Conservation (phyloP, 2,888 invertebrate species). For the Achlya flavicornis region DNA sequence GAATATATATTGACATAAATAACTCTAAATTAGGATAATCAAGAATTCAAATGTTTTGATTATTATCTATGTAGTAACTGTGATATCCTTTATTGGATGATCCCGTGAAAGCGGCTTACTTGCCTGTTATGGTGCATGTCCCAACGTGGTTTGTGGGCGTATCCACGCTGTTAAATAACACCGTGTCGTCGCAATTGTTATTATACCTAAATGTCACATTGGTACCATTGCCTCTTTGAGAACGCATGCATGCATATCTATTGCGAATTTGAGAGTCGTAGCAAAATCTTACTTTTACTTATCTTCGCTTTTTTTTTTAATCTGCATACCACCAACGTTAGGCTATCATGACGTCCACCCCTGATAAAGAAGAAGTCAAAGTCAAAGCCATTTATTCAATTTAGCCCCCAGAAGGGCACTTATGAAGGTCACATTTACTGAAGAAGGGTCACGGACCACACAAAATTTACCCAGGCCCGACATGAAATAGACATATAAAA, state of each 20-base stretch:
- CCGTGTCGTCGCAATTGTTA: constrained; percentile 30
- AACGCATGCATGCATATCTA: neutral
- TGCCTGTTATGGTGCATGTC: constrained; percentile 53
- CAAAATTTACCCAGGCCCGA: too few relatives aligned
- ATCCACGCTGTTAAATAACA: constrained; percentile 44
- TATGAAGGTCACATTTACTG: too few relatives aligned
- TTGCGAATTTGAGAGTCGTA: too few relatives aligned
- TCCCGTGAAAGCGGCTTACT: constrained; percentile 63
- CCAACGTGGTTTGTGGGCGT: constrained; percentile 40
- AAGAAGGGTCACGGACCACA: too few relatives aligned
- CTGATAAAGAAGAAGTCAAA: too few relatives aligned
- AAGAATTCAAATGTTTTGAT: constrained; percentile 7
- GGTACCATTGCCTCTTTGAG: neutral
- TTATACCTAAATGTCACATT: neutral
- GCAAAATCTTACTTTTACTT: too few relatives aligned
- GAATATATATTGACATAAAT: neutral
- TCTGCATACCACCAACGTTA: too few relatives aligned
- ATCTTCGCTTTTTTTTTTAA: too few relatives aligned
- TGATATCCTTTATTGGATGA: constrained; percentile 45
- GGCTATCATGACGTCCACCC: too few relatives aligned
- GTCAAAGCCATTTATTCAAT: too few relatives aligned
- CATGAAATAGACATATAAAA: too few relatives aligned
- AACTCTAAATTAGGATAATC: neutral
- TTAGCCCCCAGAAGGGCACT: too few relatives aligned
- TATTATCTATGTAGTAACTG: constrained; percentile 23